Percentiles rank a stretch among this genome's conserved stretches.
Conservation (phyloP, 2,113 vertebrate species). For the Marcusenius ussheri region DNA sequence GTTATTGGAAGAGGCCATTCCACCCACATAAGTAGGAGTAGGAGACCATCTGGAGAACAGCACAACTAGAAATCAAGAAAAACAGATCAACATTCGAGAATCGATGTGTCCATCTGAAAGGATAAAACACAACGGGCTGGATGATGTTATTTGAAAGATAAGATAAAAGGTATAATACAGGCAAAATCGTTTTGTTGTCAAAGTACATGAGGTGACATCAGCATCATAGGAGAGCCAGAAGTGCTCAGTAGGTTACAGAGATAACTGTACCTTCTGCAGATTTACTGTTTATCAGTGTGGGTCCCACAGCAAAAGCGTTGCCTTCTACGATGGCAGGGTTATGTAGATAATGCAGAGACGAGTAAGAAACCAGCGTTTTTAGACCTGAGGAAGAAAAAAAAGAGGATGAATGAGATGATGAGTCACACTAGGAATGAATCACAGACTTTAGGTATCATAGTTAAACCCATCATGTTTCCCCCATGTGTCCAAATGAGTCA, state of each 20-base stretch:
- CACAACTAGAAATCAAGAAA: neutral
- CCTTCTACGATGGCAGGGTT: conserved; percentile 49
- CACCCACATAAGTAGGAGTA: neutral
- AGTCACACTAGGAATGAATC: conserved; percentile 2
- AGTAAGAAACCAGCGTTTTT: conserved; percentile 52
- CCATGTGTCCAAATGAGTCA: neutral
- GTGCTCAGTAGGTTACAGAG: neutral
- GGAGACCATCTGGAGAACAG: neutral
- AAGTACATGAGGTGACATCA: neutral
- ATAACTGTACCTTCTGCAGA: conserved; percentile 43
- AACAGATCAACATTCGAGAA: neutral
- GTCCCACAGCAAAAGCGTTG: conserved; percentile 44
- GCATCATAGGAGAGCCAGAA: neutral
- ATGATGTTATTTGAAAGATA: neutral
- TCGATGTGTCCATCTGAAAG: neutral
- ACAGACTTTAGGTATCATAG: neutral
- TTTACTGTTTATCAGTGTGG: conserved; percentile 37
- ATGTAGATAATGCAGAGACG: conserved; percentile 39
- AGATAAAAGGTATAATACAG: neutral
- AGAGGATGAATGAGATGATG: neutral
- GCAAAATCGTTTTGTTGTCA: neutral
- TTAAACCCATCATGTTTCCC: neutral
- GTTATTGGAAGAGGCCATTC: neutral
- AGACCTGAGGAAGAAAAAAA: conserved; percentile 44
- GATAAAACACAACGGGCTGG: neutral